Percentiles rank a stretch among this genome's conserved stretches.
These are phyloP conservation scores for Patagioenas fasciata DNA, from an alignment of 2,113 vertebrate genomes.

Conservation along the genomic window DNA sequence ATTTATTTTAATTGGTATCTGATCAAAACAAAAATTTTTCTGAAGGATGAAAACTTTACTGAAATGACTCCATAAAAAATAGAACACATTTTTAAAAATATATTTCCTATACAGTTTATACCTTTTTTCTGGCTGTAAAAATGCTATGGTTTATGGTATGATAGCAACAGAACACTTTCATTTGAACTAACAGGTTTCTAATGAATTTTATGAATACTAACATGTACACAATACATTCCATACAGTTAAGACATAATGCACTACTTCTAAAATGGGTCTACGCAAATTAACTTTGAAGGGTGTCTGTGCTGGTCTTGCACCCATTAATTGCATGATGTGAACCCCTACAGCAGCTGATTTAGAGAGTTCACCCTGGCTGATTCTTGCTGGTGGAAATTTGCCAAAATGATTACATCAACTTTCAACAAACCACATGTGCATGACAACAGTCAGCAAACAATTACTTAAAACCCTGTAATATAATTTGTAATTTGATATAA, in stretches of 20 bases:
- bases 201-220: slow-evolving; percentile 42
- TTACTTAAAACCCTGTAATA: slow-evolving; percentile 46
- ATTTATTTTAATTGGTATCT: slow-evolving; percentile 7
- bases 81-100: background rate
- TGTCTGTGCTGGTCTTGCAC: slow-evolving; percentile 4
- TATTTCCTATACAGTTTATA: background rate
- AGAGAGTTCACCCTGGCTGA: background rate
- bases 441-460: slow-evolving; percentile 61
- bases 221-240: slow-evolving; percentile 15
- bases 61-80: background rate
- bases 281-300: slow-evolving; percentile 38
- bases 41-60: background rate
- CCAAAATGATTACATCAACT: slow-evolving; percentile 51
- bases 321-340: background rate
- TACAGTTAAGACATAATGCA: background rate
- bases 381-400: slow-evolving; percentile 44
- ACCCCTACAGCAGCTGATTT: slow-evolving; percentile 19
- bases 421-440: slow-evolving; percentile 39
- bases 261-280: background rate
- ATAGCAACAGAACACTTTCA: background rate
- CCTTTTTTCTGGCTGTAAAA: background rate
- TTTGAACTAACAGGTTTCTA: slow-evolving; percentile 19
- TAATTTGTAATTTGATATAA: slow-evolving; percentile 52
- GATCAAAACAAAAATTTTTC: background rate
- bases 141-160: background rate